Evolutionary conservation across 2,113 vertebrate species (phyloP).

Genomic region (Brachyhypopomus occidentalis): DNA sequence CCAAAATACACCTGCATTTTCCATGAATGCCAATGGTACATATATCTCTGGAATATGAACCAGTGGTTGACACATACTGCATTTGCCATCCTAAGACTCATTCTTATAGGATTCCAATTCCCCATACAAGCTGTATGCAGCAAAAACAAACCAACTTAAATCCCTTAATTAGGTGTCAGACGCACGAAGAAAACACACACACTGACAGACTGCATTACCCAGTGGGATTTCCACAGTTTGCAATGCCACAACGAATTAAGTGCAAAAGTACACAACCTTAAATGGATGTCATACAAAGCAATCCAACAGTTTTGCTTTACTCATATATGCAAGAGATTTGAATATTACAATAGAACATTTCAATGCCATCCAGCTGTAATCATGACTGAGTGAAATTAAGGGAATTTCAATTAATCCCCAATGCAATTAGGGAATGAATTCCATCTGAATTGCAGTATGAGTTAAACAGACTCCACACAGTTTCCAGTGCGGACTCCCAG

Average conservation of each 20-base stretch:
- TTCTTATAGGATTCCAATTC: conserved; percentile 67
- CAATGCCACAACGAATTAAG: neutral
- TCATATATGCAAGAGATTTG: neutral
- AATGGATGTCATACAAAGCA: conserved; percentile 3
- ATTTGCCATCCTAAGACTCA: conserved; percentile 60
- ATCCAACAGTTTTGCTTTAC: neutral
- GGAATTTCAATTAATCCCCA: neutral
- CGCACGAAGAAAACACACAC: conserved; percentile 70
- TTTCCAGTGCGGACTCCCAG: neutral
- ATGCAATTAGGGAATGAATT: neutral
- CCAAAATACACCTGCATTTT: neutral
- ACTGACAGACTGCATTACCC: conserved; percentile 64
- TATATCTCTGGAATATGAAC: conserved; percentile 31
- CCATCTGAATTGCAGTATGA: neutral
- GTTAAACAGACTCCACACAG: neutral
- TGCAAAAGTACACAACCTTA: conserved; percentile 17
- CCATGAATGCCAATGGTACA: neutral
- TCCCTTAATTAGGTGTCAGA: conserved; percentile 76
- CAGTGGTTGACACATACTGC: conserved; percentile 53
- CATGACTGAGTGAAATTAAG: neutral
- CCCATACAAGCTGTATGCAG: conserved; percentile 57
- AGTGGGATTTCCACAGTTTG: conserved; percentile 57
- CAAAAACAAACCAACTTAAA: conserved; percentile 62
- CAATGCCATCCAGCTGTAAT: neutral
- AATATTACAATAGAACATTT: neutral